Evolutionary conservation across 2,888 invertebrate genomes (phyloP).

Genomic region (Oscheius sp.): DNA sequence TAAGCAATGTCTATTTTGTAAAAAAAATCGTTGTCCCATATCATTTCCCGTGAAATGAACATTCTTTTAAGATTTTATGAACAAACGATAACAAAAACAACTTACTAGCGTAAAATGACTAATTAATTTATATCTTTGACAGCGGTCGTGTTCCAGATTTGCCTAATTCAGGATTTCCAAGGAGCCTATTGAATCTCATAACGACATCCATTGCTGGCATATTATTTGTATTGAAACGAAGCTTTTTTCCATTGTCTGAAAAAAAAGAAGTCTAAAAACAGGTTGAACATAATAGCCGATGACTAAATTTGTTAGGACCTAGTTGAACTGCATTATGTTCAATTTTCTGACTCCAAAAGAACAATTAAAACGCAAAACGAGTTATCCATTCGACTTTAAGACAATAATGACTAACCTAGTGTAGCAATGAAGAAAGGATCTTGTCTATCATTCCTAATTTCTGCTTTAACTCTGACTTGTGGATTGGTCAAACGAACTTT

Average conservation of each 20-base stretch:
- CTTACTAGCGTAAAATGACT: not conserved
- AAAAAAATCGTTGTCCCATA: not conserved
- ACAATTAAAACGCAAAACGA: not conserved
- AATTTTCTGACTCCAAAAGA: not conserved
- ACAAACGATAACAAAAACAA: constrained; percentile 2
- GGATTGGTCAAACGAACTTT: constrained; percentile 64
- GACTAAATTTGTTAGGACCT: no score
- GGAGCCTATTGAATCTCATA: constrained; percentile 65
- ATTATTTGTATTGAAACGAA: constrained; percentile 64
- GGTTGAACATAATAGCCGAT: no score
- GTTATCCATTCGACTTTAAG: not conserved
- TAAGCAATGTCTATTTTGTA: no score
- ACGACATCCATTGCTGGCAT: constrained; percentile 64
- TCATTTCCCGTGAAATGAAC: constrained; percentile 13
- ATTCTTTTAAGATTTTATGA: not conserved
- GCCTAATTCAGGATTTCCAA: constrained; percentile 65
- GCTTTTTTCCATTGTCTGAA: constrained; percentile 59
- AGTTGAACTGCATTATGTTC: not conserved
- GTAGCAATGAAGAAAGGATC: constrained; percentile 63
- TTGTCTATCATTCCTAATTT: constrained; percentile 63
- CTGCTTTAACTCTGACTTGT: constrained; percentile 48
- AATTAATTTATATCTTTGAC: constrained; percentile 37
- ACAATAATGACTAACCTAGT: no score
- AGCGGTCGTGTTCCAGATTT: constrained; percentile 60
- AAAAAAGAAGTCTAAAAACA: no score